phyloP scores from a whole-genome alignment of 2,888 invertebrate species.

The Chesias legatella region DNA sequence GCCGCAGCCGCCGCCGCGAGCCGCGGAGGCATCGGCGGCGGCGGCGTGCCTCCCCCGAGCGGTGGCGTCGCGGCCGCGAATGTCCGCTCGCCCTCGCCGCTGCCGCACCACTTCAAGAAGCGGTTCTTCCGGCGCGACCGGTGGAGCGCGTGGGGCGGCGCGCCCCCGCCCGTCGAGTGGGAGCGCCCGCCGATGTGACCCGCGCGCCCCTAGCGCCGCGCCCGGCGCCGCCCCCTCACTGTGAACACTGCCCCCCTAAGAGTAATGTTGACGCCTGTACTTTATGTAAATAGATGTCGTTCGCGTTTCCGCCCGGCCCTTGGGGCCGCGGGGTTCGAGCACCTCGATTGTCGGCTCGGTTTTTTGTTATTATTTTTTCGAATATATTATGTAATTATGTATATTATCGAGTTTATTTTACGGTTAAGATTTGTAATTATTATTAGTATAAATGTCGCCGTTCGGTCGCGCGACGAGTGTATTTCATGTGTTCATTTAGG shows the following conservation, averaged over 20 bases:
- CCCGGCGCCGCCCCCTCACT: slow-evolving; percentile 30
- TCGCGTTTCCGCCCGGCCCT: slow-evolving; percentile 34
- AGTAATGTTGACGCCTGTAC: slow-evolving; percentile 21
- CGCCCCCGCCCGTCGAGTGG: slow-evolving; percentile 72
- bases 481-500: slow-evolving; percentile 80
- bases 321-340: slow-evolving; percentile 20
- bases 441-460: slow-evolving; percentile 56
- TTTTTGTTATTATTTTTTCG: slow-evolving; percentile 66
- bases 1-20: slow-evolving; percentile 52
- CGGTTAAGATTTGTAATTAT: slow-evolving; percentile 73
- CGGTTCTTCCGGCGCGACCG: slow-evolving; percentile 89
- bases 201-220: slow-evolving; percentile 45
- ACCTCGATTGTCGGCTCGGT: slow-evolving; percentile 45
- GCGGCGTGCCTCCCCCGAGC: slow-evolving; percentile 38
- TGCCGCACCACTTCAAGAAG: slow-evolving; percentile 87
- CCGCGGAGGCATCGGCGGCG: slow-evolving; percentile 31
- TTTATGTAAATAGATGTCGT: slow-evolving; percentile 35
- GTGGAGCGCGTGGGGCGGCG: slow-evolving; percentile 80
- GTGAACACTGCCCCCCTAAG: slow-evolving; percentile 25
- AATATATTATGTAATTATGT: slow-evolving; percentile 80
- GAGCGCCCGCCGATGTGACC: slow-evolving; percentile 76
- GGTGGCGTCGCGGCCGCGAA: slow-evolving; percentile 48
- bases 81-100: slow-evolving; percentile 62
- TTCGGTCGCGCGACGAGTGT: slow-evolving; percentile 61
- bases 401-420: slow-evolving; percentile 78